Conservation (phyloP, 37 sponge, comb jelly and placozoan species). For the Eunapius fragilis region DNA sequence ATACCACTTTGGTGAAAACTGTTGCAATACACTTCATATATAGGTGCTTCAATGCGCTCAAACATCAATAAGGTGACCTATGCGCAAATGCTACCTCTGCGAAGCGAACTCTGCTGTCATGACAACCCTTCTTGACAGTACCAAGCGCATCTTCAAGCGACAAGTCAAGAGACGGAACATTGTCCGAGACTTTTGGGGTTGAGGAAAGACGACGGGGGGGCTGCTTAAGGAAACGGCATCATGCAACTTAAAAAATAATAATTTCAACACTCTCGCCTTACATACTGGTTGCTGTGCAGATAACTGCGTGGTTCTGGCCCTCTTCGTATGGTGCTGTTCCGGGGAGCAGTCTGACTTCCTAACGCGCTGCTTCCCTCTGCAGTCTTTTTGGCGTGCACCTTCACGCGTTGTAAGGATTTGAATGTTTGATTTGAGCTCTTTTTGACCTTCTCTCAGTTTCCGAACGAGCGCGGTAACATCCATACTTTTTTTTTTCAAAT, state of each 20-base stretch:
- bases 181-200: slow-evolving; percentile 34
- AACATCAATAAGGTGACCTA: too few relatives aligned
- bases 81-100: not conserved
- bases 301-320: slow-evolving; percentile 37
- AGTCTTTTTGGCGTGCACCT: not conserved
- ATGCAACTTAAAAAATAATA: not conserved
- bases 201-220: slow-evolving; percentile 35
- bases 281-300: slow-evolving; percentile 16
- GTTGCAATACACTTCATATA: too few relatives aligned
- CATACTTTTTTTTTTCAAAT: not conserved
- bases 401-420: not conserved
- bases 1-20: too few relatives aligned
- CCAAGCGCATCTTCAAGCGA: slow-evolving; percentile 38
- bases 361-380: not conserved
- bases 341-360: not conserved
- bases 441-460: slow-evolving; percentile 44
- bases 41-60: too few relatives aligned
- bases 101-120: not conserved
- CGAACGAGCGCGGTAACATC: slow-evolving; percentile 8
- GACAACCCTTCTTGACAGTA: not conserved
- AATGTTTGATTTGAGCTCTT: slow-evolving; percentile 14
- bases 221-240: not conserved
- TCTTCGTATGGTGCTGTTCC: slow-evolving; percentile 6
- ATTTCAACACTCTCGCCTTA: not conserved
- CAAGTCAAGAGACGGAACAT: slow-evolving; percentile 5